phyloP scores from a whole-genome alignment of 2,888 invertebrate species.

The Drosophila robusta region DNA sequence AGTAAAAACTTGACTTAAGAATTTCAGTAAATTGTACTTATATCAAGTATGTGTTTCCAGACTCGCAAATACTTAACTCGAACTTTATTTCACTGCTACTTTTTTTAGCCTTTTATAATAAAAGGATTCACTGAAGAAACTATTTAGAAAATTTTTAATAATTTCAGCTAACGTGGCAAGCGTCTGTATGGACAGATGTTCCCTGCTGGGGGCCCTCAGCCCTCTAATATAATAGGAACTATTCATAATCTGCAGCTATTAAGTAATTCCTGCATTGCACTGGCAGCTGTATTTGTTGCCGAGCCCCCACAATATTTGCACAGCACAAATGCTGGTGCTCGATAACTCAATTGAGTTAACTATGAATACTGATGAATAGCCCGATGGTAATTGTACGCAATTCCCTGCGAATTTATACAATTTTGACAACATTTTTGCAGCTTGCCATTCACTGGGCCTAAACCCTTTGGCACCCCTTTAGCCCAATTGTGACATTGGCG shows the following conservation, averaged over 20 bases:
- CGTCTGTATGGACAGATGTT: constrained; percentile 22
- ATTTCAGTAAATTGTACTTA: too few relatives aligned
- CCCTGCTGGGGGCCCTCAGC: neutral
- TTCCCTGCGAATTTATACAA: constrained; percentile 37
- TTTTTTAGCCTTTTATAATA: too few relatives aligned
- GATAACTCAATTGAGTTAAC: constrained; percentile 54
- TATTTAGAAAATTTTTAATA: too few relatives aligned
- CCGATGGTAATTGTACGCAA: constrained; percentile 33
- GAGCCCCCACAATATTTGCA: constrained; percentile 48
- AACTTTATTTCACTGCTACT: too few relatives aligned
- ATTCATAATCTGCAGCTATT: constrained; percentile 13
- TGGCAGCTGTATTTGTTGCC: constrained; percentile 56
- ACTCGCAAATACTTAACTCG: too few relatives aligned
- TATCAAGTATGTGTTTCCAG: too few relatives aligned
- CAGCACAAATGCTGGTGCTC: constrained; percentile 18
- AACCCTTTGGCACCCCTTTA: constrained; percentile 35
- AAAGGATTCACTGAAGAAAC: too few relatives aligned
- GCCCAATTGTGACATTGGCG: constrained; percentile 29
- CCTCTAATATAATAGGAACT: neutral
- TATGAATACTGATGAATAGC: constrained; percentile 10
- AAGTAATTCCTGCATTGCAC: constrained; percentile 2
- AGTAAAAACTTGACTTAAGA: too few relatives aligned
- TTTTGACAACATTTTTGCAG: constrained; percentile 62
- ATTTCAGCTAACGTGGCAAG: neutral
- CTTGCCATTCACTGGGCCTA: constrained; percentile 38